Evolutionary conservation across 2,888 invertebrate genomes (phyloP), one percentile per base, ranked within the genome.

Genomic region (Morpho achilles): DNA sequence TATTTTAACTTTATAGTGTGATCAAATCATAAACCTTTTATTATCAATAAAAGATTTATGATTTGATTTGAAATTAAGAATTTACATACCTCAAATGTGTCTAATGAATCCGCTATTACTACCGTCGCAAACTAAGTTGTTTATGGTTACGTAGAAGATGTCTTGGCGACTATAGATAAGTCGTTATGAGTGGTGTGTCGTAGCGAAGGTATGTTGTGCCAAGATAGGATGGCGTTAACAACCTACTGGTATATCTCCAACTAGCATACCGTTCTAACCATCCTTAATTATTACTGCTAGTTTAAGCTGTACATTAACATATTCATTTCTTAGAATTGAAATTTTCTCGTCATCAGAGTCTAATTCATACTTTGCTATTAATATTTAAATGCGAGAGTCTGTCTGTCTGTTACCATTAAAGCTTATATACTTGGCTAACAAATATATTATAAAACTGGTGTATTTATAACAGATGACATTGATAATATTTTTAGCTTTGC

Each of bases 81-180:
- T 43, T 8, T 43, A 7, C 5, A 43, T 43, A 43, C 43, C 4
- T 43, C n/a, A 43, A 9, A 43, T n/a, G 43, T 43, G 3, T 7
- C 7, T 39, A 32, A 7, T 39, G 8, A 32, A 46, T 42, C 46
- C 63, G 62, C 66, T 62, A 44, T 52, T 48, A 60, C 40, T 48
- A 39, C 49, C 51, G 49, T 62, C 60, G 54, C 49, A 47, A 43
- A 67, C 72, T 78, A 79, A 80, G 77, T 76, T 80, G 76, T 78
- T 82, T 78, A 80, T 81, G 78, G 76, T 71, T 70, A 77, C 73
- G 75, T 77, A 79, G 79, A 69, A 64, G 69, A 69, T 72, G 76
- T 75, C 80, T 77, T 82, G 83, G 70, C 65, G 69, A 66, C 68
- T 65, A 65, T 67, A 81, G 85, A 85, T 85, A 85, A 81, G 72